phyloP scores from a whole-genome alignment of 2,888 invertebrate genomes.

The Miltochrista miniata region DNA sequence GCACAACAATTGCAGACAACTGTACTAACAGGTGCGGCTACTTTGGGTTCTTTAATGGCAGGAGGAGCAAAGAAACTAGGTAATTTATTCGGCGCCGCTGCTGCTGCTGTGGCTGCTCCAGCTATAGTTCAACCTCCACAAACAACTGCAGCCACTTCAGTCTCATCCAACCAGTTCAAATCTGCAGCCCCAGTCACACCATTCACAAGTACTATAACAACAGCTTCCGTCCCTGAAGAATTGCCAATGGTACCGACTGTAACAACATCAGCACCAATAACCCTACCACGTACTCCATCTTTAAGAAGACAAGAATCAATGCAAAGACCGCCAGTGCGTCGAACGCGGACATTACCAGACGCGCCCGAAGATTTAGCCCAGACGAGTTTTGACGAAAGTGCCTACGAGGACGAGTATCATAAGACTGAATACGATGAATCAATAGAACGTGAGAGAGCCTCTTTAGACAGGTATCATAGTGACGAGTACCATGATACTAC shows the following conservation, averaged over 20 bases:
- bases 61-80: conserved; percentile 79
- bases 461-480: conserved; percentile 75
- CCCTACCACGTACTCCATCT: conserved; percentile 72
- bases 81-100: conserved; percentile 77
- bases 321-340: conserved; percentile 76
- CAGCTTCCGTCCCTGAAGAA: conserved; percentile 73
- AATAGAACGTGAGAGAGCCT: conserved; percentile 68
- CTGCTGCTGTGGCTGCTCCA: conserved; percentile 72
- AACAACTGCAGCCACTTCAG: conserved; percentile 42
- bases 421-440: conserved; percentile 80
- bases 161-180: conserved; percentile 53
- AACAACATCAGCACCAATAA: conserved; percentile 61
- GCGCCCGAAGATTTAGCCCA: conserved; percentile 73
- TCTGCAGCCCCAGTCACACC: conserved; percentile 61
- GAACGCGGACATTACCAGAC: conserved; percentile 75
- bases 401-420: conserved; percentile 80
- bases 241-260: conserved; percentile 62
- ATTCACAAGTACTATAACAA: conserved; percentile 62
- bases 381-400: conserved; percentile 79
- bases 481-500: conserved; percentile 72
- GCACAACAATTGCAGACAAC: conserved; percentile 71
- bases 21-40: conserved; percentile 75
- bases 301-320: conserved; percentile 79
- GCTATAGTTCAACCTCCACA: conserved; percentile 51
- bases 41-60: conserved; percentile 77